Conservation (phyloP, 2,113 vertebrate genomes). For the Pelecanus crispus region DNA sequence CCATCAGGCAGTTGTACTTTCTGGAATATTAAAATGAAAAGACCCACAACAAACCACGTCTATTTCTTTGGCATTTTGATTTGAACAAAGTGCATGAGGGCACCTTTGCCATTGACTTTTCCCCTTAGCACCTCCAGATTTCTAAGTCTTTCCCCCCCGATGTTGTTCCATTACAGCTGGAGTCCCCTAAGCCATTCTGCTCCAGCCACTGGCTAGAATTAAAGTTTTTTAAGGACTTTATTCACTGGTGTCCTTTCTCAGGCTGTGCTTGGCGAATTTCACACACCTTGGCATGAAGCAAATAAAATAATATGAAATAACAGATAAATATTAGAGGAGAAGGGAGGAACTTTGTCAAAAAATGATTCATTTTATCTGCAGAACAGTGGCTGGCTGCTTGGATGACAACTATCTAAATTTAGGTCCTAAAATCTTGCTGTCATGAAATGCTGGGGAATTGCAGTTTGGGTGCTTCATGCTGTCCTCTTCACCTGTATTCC, state of each 20-base stretch:
- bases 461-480: background rate
- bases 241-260: background rate
- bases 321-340: background rate
- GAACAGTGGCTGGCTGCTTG: background rate
- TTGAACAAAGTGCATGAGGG: background rate
- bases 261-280: background rate
- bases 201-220: background rate
- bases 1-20: background rate
- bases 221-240: background rate
- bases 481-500: background rate
- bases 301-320: background rate
- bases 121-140: background rate
- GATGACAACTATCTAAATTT: background rate
- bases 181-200: background rate
- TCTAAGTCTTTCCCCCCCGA: background rate
- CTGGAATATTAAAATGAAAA: background rate
- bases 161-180: background rate
- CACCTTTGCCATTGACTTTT: background rate
- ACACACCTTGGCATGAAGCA: background rate
- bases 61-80: background rate
- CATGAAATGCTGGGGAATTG: background rate
- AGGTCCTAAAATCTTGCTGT: background rate
- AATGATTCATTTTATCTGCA: background rate
- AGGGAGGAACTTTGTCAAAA: background rate
- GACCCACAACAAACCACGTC: accelerated